Base-by-base conservation (phyloP, 2,113 vertebrate species). In the Epinephelus moara region DNA sequence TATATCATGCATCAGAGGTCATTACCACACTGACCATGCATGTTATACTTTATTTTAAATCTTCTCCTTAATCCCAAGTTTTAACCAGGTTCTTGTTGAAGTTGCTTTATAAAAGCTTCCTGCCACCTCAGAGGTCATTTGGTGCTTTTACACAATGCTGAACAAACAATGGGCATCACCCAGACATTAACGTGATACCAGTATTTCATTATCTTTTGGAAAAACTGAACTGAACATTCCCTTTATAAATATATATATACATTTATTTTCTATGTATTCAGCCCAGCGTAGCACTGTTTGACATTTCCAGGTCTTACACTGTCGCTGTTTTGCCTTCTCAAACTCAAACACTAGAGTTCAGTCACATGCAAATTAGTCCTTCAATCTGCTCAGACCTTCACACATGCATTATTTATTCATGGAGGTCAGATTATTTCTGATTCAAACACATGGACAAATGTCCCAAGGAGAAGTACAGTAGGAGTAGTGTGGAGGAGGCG, bases 281-380 rank as follows among this genome's bases (percentile, higher is more conserved):
- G 40, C 19, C 14, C 11, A 57, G 53, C 27, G 0, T 27, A 57
- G 47, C 23, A 61, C 13, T 49, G 15, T 70, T 47, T 50, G 6
- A 67, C 37, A 81, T 59, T 69, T 80, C 14, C 37, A 55, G 17
- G 12, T 71, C 53, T 52, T 67, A 27, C 27, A 27, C 3, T 27
- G 27, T 27, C 27, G 0, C 37, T 6, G 33, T 61, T 70, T 78
- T 59, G 19, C 52, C 25, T 56, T 66, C 56, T 74, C 17, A 86
- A 75, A 84, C 69, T 19, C 19, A 57, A 72, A 57, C 50, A 81
- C 69, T 52, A 80, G 13, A 64, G 59, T 88, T 73, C 30, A 83
- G 33, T 79, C 37, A 57, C 91, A 92, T 94, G 90, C 91, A 90
- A 84, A 84, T 87, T 80, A 90, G 76, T 85, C 63, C 45, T 63